These are phyloP conservation scores for Egretta garzetta DNA, from an alignment of 2,113 vertebrate genomes.

Conservation along the genomic window DNA sequence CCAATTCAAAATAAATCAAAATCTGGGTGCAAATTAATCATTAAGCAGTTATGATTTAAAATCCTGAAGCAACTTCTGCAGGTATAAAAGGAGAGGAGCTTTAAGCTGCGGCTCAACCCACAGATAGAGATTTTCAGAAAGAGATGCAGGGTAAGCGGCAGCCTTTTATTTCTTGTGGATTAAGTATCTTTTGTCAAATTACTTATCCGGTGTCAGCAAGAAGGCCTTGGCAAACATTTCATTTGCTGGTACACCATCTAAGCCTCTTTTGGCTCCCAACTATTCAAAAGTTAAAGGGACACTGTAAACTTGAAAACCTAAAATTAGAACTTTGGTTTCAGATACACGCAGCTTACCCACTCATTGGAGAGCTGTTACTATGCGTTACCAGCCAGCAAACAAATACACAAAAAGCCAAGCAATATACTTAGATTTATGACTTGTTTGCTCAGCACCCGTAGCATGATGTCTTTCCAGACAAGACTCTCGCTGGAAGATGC, in stretches of 20 bases:
- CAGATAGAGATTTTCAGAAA: background rate
- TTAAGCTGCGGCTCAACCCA: background rate
- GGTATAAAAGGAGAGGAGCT: background rate
- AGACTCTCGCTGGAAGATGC: background rate
- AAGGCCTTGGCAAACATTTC: background rate
- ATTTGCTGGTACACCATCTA: background rate
- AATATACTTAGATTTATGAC: background rate
- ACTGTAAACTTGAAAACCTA: background rate
- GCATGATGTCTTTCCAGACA: background rate
- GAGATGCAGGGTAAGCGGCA: background rate
- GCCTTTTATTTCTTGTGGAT: background rate
- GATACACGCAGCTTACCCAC: background rate
- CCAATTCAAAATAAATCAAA: background rate
- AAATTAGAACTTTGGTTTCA: background rate
- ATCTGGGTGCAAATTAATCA: background rate
- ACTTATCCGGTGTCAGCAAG: background rate
- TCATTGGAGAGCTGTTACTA: background rate
- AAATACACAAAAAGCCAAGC: background rate
- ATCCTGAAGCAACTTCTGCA: background rate
- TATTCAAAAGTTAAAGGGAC: background rate
- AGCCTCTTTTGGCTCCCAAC: background rate
- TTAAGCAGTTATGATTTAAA: background rate
- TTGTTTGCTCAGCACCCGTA: background rate
- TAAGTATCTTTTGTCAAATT: background rate
- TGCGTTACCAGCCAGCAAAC: background rate